Evolutionary conservation across 2,888 invertebrate genomes (phyloP).

Genomic region (Diadromus collaris): DNA sequence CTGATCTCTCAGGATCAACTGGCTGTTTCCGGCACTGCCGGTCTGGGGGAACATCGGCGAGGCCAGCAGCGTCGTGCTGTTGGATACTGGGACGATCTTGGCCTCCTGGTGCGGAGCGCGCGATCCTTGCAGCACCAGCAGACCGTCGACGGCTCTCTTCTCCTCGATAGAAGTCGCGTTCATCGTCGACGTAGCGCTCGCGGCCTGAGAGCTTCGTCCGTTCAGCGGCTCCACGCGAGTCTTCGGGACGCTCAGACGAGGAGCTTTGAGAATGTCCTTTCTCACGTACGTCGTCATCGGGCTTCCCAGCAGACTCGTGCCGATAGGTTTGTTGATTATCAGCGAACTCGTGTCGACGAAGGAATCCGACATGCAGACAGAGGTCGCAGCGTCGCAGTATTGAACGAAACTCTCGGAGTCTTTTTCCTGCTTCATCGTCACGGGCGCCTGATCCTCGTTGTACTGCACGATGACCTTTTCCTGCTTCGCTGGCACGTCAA

Average conservation of each 20-base stretch:
- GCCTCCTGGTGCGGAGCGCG: conserved; percentile 59
- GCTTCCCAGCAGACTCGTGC: conserved; percentile 59
- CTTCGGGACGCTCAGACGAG: conserved; percentile 68
- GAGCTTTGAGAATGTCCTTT: conserved; percentile 70
- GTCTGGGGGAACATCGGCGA: conserved; percentile 26
- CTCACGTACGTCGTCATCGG: conserved; percentile 61
- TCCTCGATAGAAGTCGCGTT: conserved; percentile 33
- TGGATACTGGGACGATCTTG: conserved; percentile 53
- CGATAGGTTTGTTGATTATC: conserved; percentile 59
- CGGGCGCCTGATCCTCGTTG: neutral
- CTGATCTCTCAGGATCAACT: conserved; percentile 28
- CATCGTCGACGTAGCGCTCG: neutral
- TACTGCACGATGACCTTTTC: conserved; percentile 7
- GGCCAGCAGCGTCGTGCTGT: conserved; percentile 13
- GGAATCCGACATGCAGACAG: conserved; percentile 22
- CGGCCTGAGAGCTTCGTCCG: conserved; percentile 1
- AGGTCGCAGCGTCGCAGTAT: conserved; percentile 18
- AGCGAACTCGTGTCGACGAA: conserved; percentile 43
- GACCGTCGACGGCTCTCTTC: conserved; percentile 63
- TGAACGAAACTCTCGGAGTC: conserved; percentile 14
- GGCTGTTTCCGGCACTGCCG: conserved; percentile 12
- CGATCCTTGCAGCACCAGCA: conserved; percentile 66
- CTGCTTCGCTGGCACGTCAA: neutral
- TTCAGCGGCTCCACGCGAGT: conserved; percentile 35
- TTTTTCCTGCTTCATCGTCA: conserved; percentile 29